Percentiles rank a stretch among this genome's conserved stretches.
Conservation (phyloP, 2,888 invertebrate species). For the Pseudanteris insignis region DNA sequence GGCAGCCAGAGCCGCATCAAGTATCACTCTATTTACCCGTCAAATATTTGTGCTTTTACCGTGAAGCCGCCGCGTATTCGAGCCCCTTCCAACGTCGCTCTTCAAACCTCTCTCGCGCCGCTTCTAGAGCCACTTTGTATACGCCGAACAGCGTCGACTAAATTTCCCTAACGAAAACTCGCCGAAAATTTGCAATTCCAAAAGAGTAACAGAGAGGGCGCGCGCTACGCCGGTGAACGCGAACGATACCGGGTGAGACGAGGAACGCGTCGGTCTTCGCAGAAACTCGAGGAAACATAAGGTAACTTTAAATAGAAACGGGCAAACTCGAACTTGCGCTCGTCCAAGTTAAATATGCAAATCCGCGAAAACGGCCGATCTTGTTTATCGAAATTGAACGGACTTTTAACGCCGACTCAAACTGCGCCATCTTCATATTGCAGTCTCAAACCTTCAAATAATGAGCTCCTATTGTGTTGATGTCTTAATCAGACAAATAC, state of each 20-base stretch:
- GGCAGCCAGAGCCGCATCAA: constrained; percentile 61
- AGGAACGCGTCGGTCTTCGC: constrained; percentile 33
- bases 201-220: constrained; percentile 52
- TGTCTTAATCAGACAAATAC: too few relatives aligned
- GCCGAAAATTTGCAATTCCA: constrained; percentile 65
- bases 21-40: constrained; percentile 66
- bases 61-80: constrained; percentile 58
- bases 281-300: constrained; percentile 40
- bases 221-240: constrained; percentile 26
- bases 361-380: constrained; percentile 28
- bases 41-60: constrained; percentile 67
- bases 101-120: constrained; percentile 47
- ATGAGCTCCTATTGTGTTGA: too few relatives aligned
- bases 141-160: constrained; percentile 60
- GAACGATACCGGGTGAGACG: constrained; percentile 15
- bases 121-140: constrained; percentile 64
- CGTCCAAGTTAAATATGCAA: constrained; percentile 41
- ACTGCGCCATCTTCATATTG: constrained; percentile 5
- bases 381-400: constrained; percentile 39
- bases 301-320: constrained; percentile 44
- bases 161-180: constrained; percentile 65
- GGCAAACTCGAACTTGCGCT: constrained; percentile 29
- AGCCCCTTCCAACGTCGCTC: constrained; percentile 48
- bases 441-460: too few relatives aligned
- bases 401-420: constrained; percentile 17